These are phyloP conservation scores for Albula goreensis DNA, from an alignment of 2,113 vertebrate genomes.

Conservation along the genomic window DNA sequence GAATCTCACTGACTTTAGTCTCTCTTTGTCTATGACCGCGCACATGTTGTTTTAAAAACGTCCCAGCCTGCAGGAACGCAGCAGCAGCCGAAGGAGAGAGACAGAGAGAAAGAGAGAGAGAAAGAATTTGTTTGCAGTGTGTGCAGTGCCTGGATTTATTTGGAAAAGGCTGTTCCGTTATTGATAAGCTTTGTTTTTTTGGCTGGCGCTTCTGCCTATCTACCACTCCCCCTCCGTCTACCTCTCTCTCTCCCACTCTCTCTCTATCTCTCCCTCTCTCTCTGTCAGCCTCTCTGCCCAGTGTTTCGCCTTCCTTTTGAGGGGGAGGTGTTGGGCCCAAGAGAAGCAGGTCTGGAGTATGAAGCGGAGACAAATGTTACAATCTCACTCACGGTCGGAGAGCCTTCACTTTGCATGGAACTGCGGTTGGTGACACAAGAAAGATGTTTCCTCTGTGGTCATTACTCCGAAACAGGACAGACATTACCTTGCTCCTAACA, in stretches of 20 bases:
- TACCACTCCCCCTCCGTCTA: slow-evolving; percentile 44
- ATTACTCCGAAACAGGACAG: neutral
- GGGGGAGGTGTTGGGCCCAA: slow-evolving; percentile 25
- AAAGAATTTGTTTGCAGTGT: slow-evolving; percentile 44
- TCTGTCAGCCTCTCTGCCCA: slow-evolving; percentile 51
- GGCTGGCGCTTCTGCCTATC: slow-evolving; percentile 13
- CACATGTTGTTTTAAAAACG: slow-evolving; percentile 43
- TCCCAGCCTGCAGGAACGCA: slow-evolving; percentile 4
- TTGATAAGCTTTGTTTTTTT: slow-evolving; percentile 63
- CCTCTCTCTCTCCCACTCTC: slow-evolving; percentile 36
- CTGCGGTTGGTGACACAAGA: neutral
- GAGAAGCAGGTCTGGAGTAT: slow-evolving; percentile 47
- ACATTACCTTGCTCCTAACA: neutral
- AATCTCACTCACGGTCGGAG: slow-evolving; percentile 31
- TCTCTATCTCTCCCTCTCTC: slow-evolving; percentile 22
- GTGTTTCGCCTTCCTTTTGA: slow-evolving; percentile 42
- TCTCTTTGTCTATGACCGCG: slow-evolving; percentile 32
- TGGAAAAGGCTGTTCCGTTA: slow-evolving; percentile 46
- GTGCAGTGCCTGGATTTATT: slow-evolving; percentile 31
- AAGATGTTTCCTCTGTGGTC: neutral
- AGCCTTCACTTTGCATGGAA: neutral
- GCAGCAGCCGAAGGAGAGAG: slow-evolving; percentile 25
- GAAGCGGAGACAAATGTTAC: slow-evolving; percentile 53
- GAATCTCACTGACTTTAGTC: slow-evolving; percentile 60
- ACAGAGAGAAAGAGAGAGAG: slow-evolving; percentile 33